Percentiles rank a stretch among this genome's conserved stretches.
Evolutionary conservation across 2,888 invertebrate genomes (phyloP).

Genomic region (Coelinius sp.): DNA sequence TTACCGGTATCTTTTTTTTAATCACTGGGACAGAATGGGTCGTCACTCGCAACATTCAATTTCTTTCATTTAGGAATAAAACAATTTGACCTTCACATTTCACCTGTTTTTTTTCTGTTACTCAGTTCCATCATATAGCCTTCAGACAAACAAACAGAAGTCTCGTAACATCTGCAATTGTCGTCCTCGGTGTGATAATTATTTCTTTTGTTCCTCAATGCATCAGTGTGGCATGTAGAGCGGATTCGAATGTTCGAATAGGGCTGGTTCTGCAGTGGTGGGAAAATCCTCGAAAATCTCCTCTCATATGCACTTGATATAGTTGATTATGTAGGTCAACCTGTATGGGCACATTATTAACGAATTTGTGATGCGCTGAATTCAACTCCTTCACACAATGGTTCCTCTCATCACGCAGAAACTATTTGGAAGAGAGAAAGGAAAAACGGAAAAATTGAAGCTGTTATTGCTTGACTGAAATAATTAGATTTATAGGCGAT

Average conservation of each 20-base stretch:
- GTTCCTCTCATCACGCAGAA: constrained; percentile 11
- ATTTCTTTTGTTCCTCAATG: constrained; percentile 14
- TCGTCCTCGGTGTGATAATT: neutral
- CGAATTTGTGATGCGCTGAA: constrained; percentile 33
- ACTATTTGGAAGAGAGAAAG: neutral
- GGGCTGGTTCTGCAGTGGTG: constrained; percentile 12
- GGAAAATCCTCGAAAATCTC: constrained; percentile 9
- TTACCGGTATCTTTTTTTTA: too few species aligned
- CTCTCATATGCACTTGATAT: constrained; percentile 30
- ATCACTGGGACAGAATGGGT: too few species aligned
- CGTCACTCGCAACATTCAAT: too few species aligned
- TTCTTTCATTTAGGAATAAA: too few species aligned
- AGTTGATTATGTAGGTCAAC: constrained; percentile 29
- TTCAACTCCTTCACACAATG: constrained; percentile 25
- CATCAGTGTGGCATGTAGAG: neutral
- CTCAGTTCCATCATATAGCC: neutral
- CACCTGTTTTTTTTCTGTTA: neutral
- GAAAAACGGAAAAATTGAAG: neutral
- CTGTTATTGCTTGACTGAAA: neutral
- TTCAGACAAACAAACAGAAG: neutral
- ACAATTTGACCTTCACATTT: neutral
- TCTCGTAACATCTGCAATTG: neutral
- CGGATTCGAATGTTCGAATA: constrained; percentile 16
- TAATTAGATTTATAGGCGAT: neutral
- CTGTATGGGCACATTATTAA: constrained; percentile 39